Base-by-base conservation (phyloP, 2,113 vertebrate genomes). In the Lampris incognitus region DNA sequence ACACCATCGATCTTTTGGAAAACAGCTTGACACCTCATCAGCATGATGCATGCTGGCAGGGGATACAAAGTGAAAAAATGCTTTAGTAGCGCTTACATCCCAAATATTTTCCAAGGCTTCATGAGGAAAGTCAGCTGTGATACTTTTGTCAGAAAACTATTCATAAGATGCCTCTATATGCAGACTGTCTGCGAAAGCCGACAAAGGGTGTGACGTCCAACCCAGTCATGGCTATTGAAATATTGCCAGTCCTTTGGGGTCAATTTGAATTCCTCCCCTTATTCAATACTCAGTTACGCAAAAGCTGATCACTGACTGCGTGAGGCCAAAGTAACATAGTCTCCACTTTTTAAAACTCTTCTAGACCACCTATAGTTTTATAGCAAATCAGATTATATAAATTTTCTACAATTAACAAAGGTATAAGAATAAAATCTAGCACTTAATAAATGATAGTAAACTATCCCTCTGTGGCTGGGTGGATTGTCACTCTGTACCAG, bases 1-100 rank as follows among this genome's bases (percentile, higher is more conserved):
- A 88, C 85, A 76, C 89, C 67, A 89, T 94, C 82, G 64, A 74
- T 93, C 92, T 91, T 61, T 59, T 66, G 1, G 3, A 73, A 54
- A 70, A 77, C 78, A 93, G 89, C 9, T 82, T 49, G 87, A 91
- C 85, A 76, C 56, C 52, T 49, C 9, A 68, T 24, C 74, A 78
- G 78, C 76, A 57, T 55, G 73, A 57, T 55, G 73, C 66, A 54
- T 64, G 71, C 69, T 68, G 66, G 52, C 72, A 61, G 38, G 9
- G 68, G 61, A 76, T 69, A 76, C 79, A 66, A 65, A 66, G 69
- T 76, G 62, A 64, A 59, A 85, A 85, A 71, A 73, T 51, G 49
- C 44, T 79, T 82, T 92, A 90, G 91, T 82, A 66, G 58, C 63
- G 36, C 2, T 0, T 51, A 83, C 89, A 86, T 93, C 67, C 71